These are phyloP conservation scores for Meta bourneti DNA, from an alignment of 2,888 invertebrate species.

Conservation along the genomic window DNA sequence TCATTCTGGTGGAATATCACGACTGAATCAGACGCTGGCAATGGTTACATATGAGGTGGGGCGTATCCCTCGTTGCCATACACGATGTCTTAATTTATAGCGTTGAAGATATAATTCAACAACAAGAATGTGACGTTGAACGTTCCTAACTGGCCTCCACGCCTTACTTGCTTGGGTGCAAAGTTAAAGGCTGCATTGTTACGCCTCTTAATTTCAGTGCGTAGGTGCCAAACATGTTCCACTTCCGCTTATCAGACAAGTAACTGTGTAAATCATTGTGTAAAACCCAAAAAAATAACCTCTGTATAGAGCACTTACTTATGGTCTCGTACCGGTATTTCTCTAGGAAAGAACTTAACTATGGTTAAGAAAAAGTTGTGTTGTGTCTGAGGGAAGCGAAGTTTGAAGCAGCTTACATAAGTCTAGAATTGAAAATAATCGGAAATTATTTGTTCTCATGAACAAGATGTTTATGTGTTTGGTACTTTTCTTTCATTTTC, in stretches of 20 bases:
- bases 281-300: background rate
- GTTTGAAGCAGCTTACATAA: too few relatives aligned
- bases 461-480: too few relatives aligned
- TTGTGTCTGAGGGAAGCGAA: too few relatives aligned
- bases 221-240: background rate
- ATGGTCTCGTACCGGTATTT: too few relatives aligned
- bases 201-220: background rate
- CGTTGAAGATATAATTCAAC: background rate
- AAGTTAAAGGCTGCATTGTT: background rate
- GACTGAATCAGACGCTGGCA: background rate
- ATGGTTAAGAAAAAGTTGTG: too few relatives aligned
- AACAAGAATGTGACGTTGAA: background rate
- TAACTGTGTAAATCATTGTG: background rate
- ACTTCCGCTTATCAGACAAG: background rate
- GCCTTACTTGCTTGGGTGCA: background rate
- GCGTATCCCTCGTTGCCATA: constrained; percentile 24
- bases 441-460: too few relatives aligned
- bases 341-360: too few relatives aligned
- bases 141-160: background rate
- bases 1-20: background rate
- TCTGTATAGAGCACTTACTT: too few relatives aligned
- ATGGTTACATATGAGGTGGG: constrained; percentile 16
- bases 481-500: too few relatives aligned
- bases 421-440: too few relatives aligned
- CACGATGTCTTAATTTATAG: constrained; percentile 26